These are phyloP conservation scores for Nymphalis c-album DNA, from an alignment of 2,888 invertebrate genomes.

Conservation along the genomic window DNA sequence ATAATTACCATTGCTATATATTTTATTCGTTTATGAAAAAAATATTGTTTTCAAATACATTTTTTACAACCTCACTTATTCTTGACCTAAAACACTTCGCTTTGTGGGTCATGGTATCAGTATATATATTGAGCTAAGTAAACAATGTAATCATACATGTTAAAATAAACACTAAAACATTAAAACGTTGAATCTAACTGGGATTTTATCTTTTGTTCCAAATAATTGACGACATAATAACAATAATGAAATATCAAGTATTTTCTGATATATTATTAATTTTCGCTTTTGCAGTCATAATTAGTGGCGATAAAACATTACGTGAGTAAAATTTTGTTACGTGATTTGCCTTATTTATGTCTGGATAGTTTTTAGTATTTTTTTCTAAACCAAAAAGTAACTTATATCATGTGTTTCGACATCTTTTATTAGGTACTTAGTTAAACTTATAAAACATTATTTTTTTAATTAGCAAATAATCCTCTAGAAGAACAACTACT, in stretches of 20 bases:
- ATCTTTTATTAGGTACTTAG: no score
- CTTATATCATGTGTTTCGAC: no score
- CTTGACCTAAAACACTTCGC: conserved; percentile 18
- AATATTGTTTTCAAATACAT: no score
- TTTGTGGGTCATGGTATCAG: conserved; percentile 29
- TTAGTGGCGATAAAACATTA: not conserved
- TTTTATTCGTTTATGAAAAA: no score
- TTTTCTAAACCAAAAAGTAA: no score
- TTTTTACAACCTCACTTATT: no score
- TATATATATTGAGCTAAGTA: conserved; percentile 21
- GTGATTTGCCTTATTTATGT: no score
- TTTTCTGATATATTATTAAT: not conserved
- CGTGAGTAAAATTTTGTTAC: not conserved
- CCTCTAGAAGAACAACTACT: conserved; percentile 39
- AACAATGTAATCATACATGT: conserved; percentile 24
- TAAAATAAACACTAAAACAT: conserved; percentile 19
- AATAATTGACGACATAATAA: not conserved
- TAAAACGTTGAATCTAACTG: conserved; percentile 9
- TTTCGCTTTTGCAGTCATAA: not conserved
- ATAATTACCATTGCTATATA: no score
- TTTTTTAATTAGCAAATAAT: conserved; percentile 37
- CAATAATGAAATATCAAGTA: no score
- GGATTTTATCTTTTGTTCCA: not conserved
- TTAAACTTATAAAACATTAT: not conserved
- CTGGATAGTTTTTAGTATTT: no score